Percentiles rank a stretch among this genome's conserved stretches.
These are phyloP conservation scores for Druon quercuslanigerum DNA, from an alignment of 1,140 invertebrate species.

Conservation along the genomic window DNA sequence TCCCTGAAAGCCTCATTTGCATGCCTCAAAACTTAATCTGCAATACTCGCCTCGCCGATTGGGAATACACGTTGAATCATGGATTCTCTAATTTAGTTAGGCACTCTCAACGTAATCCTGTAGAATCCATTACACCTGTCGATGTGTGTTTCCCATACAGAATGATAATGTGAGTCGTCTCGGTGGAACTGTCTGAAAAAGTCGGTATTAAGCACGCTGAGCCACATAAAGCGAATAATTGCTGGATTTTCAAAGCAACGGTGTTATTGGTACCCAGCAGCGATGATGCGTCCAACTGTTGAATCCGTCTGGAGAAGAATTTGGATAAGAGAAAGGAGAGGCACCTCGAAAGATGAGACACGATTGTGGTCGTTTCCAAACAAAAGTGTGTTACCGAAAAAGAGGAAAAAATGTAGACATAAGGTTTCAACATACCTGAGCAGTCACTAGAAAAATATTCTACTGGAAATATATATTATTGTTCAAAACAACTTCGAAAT, in stretches of 20 bases:
- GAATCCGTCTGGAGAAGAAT: constrained; percentile 58
- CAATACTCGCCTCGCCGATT: too few species aligned
- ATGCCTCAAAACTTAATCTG: too few species aligned
- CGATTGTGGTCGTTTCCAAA: constrained; percentile 12
- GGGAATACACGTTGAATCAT: too few species aligned
- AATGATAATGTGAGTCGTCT: neutral
- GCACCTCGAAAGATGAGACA: neutral
- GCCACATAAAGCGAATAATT: constrained; percentile 52
- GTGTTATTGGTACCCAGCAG: constrained; percentile 22
- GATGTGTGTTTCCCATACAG: neutral
- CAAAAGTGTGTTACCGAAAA: constrained; percentile 23
- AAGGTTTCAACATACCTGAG: neutral
- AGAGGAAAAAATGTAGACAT: neutral
- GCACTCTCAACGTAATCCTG: too few species aligned
- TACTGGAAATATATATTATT: neutral
- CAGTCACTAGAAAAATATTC: constrained; percentile 12
- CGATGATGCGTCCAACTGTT: constrained; percentile 28
- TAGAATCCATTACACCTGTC: too few species aligned
- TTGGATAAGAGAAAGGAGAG: constrained; percentile 50
- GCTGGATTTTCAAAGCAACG: constrained; percentile 5
- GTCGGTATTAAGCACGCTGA: constrained; percentile 46
- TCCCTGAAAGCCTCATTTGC: too few species aligned
- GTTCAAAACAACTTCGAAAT: neutral
- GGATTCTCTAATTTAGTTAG: too few species aligned
- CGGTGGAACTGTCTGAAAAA: constrained; percentile 37